Evolutionary conservation across 2,888 invertebrate genomes (phyloP), one percentile per base, ranked within the genome.

Genomic region (Agrochola macilenta): DNA sequence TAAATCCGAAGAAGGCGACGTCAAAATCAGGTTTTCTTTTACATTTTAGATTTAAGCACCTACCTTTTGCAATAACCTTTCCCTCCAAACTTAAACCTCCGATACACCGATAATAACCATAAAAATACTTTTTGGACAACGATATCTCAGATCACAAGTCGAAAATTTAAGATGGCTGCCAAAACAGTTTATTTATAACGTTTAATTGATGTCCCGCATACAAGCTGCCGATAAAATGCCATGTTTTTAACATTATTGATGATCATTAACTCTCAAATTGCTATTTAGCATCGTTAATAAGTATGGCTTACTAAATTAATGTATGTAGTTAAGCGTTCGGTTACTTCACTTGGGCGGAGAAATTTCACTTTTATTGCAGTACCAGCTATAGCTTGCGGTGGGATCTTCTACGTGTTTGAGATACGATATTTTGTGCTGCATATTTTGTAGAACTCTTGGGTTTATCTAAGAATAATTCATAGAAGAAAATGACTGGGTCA

Each of bases 181-280:
- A 14, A 75, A 76, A 82, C 72, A 76, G 12, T 66, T 85, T 80
- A 80, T 80, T 85, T 88, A 87, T 82, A 84, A 76, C 76, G 68
- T 74, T 79, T 85, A 88, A 88, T 88, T 88, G 85, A 85, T 87
- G 86, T 79, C 43, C 72, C 9, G 64, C 76, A 75, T 76, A 76
- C 73, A 80, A 58, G 52, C 57, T 60, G 79, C 23, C 71, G 79
- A 78, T 77, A 81, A 79, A 80, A 79, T 72, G 46, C 65, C 72
- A 69, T 81, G 79, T 84, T 87, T 78, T 81, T 71, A 69, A 74
- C 76, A 71, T 80, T 83, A 81, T 80, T 79, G 74, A 83, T 79
- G 79, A 81, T 83, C 82, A 83, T 89, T 87, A 83, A 82, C 58
- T 78, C 81, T 80, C 60, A 79, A 85, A 79, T 87, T 86, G 79